Conservation (phyloP, 2,888 invertebrate genomes). For the Diaperis boleti region DNA sequence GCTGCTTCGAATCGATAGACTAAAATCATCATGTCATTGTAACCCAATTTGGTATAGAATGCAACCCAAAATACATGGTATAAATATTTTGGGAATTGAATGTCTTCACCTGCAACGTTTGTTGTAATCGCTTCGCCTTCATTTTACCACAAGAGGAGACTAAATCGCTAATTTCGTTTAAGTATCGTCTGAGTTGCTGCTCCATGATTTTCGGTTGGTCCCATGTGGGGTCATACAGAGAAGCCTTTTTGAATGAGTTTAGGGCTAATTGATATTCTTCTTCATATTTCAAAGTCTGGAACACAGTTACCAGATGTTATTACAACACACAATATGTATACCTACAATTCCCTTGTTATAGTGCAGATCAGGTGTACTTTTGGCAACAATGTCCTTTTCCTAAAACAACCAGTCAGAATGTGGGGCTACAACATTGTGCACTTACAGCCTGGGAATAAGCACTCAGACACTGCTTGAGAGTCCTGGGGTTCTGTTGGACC, state of each 20-base stretch:
- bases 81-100: no score
- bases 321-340: constrained; percentile 52
- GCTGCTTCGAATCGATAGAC: constrained; percentile 76
- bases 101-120: constrained; percentile 76
- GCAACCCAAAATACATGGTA: no score
- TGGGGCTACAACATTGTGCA: no score
- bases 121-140: constrained; percentile 78
- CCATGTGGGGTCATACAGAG: constrained; percentile 83
- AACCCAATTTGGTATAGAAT: no score
- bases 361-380: constrained; percentile 82
- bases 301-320: constrained; percentile 39
- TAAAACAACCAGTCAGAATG: constrained; percentile 59
- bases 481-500: constrained; percentile 78
- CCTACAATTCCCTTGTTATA: constrained; percentile 88
- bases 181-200: constrained; percentile 73
- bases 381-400: constrained; percentile 79
- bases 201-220: constrained; percentile 74
- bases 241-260: constrained; percentile 76
- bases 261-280: constrained; percentile 81
- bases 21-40: no score
- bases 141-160: constrained; percentile 78
- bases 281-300: constrained; percentile 81
- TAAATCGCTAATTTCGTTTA: constrained; percentile 74
- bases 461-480: constrained; percentile 79
- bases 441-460: constrained; percentile 85